Conservation (phyloP, 2,113 vertebrate species). For the Triplophysa rosa region DNA sequence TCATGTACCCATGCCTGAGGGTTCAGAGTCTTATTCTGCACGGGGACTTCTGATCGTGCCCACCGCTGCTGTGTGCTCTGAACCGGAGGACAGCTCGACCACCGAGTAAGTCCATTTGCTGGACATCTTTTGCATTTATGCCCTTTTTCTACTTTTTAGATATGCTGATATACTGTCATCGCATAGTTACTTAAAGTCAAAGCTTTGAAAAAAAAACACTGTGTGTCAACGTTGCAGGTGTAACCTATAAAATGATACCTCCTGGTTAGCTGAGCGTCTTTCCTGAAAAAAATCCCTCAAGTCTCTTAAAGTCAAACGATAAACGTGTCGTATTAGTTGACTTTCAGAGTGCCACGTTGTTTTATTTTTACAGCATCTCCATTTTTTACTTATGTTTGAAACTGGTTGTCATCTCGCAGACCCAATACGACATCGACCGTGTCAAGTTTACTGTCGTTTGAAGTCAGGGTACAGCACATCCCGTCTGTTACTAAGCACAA, state of each 20-base stretch:
- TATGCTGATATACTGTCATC: too few relatives aligned
- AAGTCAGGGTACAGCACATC: conserved; percentile 5
- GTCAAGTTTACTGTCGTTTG: neutral
- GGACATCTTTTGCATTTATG: neutral
- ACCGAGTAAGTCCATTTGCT: conserved; percentile 65
- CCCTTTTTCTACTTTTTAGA: too few relatives aligned
- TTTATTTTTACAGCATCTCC: neutral
- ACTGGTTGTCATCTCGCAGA: neutral
- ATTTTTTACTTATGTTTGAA: neutral
- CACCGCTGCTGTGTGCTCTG: conserved; percentile 19
- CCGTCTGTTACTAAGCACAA: conserved; percentile 69
- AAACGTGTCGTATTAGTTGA: too few relatives aligned
- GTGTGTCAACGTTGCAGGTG: too few relatives aligned
- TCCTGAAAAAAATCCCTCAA: too few relatives aligned
- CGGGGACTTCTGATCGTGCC: conserved; percentile 57
- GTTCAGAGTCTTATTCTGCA: conserved; percentile 45
- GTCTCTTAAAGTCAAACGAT: too few relatives aligned
- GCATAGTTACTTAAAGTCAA: too few relatives aligned
- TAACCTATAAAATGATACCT: too few relatives aligned
- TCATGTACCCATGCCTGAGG: conserved; percentile 12
- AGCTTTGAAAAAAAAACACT: too few relatives aligned
- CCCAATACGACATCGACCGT: neutral
- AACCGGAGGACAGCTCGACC: conserved; percentile 53
- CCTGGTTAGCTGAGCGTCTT: too few relatives aligned
- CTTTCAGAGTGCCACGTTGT: neutral